A percentile compares a stretch with the other conserved stretches of the same genome.
These are phyloP conservation scores for Laodelphax striatellus DNA, from an alignment of 1,140 invertebrate species.

Conservation along the genomic window DNA sequence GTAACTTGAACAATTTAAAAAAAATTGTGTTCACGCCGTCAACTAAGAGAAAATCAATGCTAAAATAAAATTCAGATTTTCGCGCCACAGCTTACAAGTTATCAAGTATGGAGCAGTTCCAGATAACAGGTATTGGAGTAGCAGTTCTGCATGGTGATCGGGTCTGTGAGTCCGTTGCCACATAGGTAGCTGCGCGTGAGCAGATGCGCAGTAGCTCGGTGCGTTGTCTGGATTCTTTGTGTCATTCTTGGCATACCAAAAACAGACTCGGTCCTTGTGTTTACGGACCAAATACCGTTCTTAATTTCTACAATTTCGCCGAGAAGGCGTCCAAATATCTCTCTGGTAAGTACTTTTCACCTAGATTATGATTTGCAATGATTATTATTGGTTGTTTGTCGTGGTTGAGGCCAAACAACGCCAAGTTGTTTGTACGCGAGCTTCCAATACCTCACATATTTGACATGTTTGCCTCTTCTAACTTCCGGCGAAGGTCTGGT, in stretches of 20 bases:
- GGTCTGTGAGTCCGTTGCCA: no score
- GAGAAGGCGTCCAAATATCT: constrained; percentile 44
- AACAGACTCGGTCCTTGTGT: constrained; percentile 68
- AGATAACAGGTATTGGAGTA: no score
- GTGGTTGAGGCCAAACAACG: constrained; percentile 43
- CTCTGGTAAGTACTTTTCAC: constrained; percentile 47
- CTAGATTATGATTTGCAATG: constrained; percentile 19
- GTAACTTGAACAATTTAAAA: no score
- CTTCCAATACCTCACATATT: constrained; percentile 70
- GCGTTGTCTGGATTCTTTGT: constrained; percentile 90
- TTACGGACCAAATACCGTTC: constrained; percentile 57
- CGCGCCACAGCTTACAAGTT: no score
- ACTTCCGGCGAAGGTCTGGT: constrained; percentile 36
- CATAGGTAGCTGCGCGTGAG: constrained; percentile 4
- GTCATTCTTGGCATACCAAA: constrained; percentile 88
- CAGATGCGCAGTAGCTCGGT: constrained; percentile 57
- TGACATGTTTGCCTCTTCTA: constrained; percentile 51
- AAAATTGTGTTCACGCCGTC: no score
- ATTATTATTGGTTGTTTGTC: constrained; percentile 14
- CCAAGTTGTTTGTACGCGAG: constrained; percentile 55
- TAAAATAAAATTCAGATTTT: no score
- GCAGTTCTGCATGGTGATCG: no score
- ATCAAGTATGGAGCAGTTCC: no score
- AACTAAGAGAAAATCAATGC: no score
- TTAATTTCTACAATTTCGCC: constrained; percentile 40